phyloP scores from a whole-genome alignment of 1,140 invertebrate genomes.

The Heliconius himera region DNA sequence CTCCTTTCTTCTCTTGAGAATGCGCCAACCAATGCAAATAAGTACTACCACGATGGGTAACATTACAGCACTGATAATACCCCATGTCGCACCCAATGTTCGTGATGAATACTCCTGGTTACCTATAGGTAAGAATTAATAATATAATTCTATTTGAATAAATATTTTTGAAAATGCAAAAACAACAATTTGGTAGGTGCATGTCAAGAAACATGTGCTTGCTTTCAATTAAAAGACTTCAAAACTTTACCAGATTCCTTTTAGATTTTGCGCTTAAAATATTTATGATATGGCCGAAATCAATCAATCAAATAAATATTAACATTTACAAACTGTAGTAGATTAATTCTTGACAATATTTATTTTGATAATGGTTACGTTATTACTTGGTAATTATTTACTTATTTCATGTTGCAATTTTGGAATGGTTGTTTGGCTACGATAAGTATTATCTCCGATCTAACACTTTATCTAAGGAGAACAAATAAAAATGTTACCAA shows the following conservation, averaged over 20 bases:
- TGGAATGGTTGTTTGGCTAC: constrained; percentile 22
- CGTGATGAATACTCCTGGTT: constrained; percentile 89
- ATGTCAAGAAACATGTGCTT: too few species aligned
- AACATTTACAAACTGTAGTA: neutral
- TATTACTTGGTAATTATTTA: neutral
- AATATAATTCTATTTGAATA: too few species aligned
- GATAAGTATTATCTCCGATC: constrained; percentile 27
- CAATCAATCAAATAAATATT: too few species aligned
- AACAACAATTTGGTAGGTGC: too few species aligned
- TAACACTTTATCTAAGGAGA: constrained; percentile 45
- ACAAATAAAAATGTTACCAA: constrained; percentile 60
- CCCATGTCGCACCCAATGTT: constrained; percentile 88
- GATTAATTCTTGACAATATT: too few species aligned
- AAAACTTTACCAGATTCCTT: too few species aligned
- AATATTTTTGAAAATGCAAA: too few species aligned
- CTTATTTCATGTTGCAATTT: constrained; percentile 33
- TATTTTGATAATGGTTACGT: too few species aligned
- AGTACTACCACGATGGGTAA: constrained; percentile 88
- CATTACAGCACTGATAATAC: constrained; percentile 88
- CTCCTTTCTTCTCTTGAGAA: constrained; percentile 80
- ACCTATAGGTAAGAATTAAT: constrained; percentile 77
- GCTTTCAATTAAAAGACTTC: too few species aligned
- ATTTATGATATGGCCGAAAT: too few species aligned
- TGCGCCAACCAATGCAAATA: constrained; percentile 85
- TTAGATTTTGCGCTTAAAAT: too few species aligned